Percentiles rank a stretch among this genome's conserved stretches.
phyloP scores from a whole-genome alignment of 2,113 vertebrate species.

The Syngnathoides biaculeatus region DNA sequence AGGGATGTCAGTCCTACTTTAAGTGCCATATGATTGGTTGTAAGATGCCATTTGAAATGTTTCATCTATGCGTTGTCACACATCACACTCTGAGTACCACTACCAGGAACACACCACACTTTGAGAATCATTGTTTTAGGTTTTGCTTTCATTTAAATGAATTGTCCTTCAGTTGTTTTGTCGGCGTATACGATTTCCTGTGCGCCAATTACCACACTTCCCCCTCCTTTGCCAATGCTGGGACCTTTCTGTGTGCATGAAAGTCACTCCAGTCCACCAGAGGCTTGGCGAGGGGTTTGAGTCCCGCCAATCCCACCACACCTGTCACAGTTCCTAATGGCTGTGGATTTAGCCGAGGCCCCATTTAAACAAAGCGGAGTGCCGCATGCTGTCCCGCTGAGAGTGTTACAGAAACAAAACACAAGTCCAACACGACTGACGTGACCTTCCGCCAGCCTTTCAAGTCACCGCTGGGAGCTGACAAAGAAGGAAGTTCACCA shows the following conservation, averaged over 20 bases:
- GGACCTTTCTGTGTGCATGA: not conserved
- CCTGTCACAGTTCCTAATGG: conserved; percentile 60
- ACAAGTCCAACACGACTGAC: conserved; percentile 52
- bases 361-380: conserved; percentile 59
- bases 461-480: conserved; percentile 59
- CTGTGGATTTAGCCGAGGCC: conserved; percentile 60
- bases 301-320: conserved; percentile 43
- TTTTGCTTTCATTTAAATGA: not conserved
- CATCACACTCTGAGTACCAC: too few species aligned
- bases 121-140: not conserved
- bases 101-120: not conserved
- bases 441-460: conserved; percentile 66
- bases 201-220: not conserved
- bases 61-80: too few species aligned
- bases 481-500: conserved; percentile 56
- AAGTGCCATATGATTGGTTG: too few species aligned
- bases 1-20: too few species aligned
- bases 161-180: too few species aligned
- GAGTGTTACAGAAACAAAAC: conserved; percentile 57
- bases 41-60: too few species aligned
- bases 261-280: not conserved
- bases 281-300: not conserved
- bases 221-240: not conserved
- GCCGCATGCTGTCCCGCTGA: conserved; percentile 35
- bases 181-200: not conserved